Percentiles rank a stretch among this genome's conserved stretches.
Conservation (phyloP, 2,113 vertebrate genomes). For the Paraplagusia blochii region DNA sequence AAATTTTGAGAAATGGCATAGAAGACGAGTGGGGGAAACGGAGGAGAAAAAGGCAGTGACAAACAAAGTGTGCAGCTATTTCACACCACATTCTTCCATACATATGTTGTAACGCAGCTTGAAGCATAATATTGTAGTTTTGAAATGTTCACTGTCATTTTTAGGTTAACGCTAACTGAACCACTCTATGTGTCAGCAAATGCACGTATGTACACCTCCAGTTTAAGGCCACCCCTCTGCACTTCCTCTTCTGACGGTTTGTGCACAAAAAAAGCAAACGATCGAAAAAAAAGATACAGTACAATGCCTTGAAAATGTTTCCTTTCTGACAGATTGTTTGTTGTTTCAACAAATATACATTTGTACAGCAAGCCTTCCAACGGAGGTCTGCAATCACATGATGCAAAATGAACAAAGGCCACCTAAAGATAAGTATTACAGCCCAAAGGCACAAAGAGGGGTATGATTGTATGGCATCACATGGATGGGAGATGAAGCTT, state of each 20-base stretch:
- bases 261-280: constrained; percentile 1
- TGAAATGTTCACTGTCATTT: background rate
- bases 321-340: background rate
- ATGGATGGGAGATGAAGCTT: constrained; percentile 26
- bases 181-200: background rate
- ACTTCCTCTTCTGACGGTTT: constrained; percentile 6
- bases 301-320: background rate
- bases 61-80: constrained; percentile 52
- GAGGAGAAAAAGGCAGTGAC: constrained; percentile 26
- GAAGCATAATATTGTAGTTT: too few species aligned
- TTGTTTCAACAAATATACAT: constrained; percentile 6
- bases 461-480: constrained; percentile 34
- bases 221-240: constrained; percentile 23
- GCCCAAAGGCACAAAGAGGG: constrained; percentile 44
- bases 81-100: constrained; percentile 42
- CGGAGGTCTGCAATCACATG: constrained; percentile 54
- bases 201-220: constrained; percentile 13
- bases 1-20: constrained; percentile 42
- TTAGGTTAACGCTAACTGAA: background rate
- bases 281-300: background rate
- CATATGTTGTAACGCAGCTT: constrained; percentile 2
- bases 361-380: constrained; percentile 3
- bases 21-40: constrained; percentile 6
- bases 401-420: constrained; percentile 57
- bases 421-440: constrained; percentile 54